A percentile compares a stretch with the other conserved stretches of the same genome.
These are phyloP conservation scores for Leucophora obtusa DNA, from an alignment of 2,888 invertebrate genomes.

Conservation along the genomic window DNA sequence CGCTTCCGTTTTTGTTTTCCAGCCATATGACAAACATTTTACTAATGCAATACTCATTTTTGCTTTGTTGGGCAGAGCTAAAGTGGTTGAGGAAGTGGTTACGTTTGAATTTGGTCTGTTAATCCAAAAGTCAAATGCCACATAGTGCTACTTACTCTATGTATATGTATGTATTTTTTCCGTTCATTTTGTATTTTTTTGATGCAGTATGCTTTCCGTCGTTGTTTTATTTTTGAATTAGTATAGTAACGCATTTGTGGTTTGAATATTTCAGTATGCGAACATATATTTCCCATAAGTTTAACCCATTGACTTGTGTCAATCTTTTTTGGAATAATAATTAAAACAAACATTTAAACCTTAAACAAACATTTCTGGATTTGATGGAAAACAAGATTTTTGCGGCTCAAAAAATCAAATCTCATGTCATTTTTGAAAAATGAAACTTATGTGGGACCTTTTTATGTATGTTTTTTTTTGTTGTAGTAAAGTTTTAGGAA, in stretches of 20 bases:
- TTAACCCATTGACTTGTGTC: conserved; percentile 21
- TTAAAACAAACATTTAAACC: neutral
- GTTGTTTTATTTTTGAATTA: conserved; percentile 13
- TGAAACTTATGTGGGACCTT: neutral
- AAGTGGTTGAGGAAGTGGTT: neutral
- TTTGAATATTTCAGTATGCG: conserved; percentile 7
- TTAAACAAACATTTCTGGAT: neutral
- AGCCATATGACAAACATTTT: neutral
- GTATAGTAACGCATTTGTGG: conserved; percentile 35
- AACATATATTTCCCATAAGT: conserved; percentile 5
- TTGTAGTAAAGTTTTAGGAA: too few relatives aligned
- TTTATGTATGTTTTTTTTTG: neutral
- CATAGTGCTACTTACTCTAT: conserved; percentile 4
- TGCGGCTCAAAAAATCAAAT: conserved; percentile 2
- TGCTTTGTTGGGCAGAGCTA: conserved; percentile 2
- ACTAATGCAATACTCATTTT: neutral
- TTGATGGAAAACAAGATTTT: neutral
- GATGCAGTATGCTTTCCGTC: neutral
- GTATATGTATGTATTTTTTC: conserved; percentile 1
- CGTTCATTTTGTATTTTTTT: conserved; percentile 29
- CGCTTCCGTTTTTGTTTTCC: conserved; percentile 24
- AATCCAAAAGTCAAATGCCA: conserved; percentile 38
- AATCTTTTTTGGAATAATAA: conserved; percentile 15
- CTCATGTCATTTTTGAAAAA: neutral
- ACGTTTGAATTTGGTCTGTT: conserved; percentile 6